Evolutionary conservation across 1,140 invertebrate species (phyloP).

Genomic region (Dermatophagoides farinae): DNA sequence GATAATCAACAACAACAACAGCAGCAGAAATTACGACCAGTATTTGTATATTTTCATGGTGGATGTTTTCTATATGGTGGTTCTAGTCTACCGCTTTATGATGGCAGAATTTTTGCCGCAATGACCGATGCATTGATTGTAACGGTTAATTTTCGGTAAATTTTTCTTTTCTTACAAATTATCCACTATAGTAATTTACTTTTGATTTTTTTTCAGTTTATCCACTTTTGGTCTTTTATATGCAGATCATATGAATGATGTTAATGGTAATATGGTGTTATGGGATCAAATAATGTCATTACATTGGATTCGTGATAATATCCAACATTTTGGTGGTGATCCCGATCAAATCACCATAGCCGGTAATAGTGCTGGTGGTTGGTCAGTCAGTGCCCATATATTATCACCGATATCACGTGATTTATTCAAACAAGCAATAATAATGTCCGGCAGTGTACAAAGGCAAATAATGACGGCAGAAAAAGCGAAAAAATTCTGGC

Average conservation of each 20-base stretch:
- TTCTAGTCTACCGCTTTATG: slow-evolving; percentile 7
- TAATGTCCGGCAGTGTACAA: slow-evolving; percentile 16
- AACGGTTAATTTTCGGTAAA: slow-evolving; percentile 32
- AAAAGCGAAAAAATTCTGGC: slow-evolving; percentile 50
- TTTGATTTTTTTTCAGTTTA: background rate
- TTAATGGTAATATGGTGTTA: background rate
- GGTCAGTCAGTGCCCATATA: slow-evolving; percentile 23
- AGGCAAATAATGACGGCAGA: slow-evolving; percentile 39
- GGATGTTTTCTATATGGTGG: slow-evolving; percentile 10
- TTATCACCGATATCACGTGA: slow-evolving; percentile 21
- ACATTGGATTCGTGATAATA: slow-evolving; percentile 23
- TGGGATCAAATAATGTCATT: slow-evolving; percentile 21
- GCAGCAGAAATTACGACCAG: background rate
- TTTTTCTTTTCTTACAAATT: background rate
- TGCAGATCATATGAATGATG: background rate
- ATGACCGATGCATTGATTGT: slow-evolving; percentile 38
- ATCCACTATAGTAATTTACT: background rate
- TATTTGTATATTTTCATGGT: slow-evolving; percentile 15
- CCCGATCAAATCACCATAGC: slow-evolving; percentile 28
- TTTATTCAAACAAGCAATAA: slow-evolving; percentile 24
- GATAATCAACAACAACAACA: too few species aligned
- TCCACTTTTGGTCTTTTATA: slow-evolving; percentile 6
- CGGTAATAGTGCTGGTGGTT: slow-evolving; percentile 28
- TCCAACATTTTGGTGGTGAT: slow-evolving; percentile 24
- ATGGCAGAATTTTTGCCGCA: slow-evolving; percentile 60